Conservation (phyloP, 2,113 vertebrate species). For the Tapirus terrestris region DNA sequence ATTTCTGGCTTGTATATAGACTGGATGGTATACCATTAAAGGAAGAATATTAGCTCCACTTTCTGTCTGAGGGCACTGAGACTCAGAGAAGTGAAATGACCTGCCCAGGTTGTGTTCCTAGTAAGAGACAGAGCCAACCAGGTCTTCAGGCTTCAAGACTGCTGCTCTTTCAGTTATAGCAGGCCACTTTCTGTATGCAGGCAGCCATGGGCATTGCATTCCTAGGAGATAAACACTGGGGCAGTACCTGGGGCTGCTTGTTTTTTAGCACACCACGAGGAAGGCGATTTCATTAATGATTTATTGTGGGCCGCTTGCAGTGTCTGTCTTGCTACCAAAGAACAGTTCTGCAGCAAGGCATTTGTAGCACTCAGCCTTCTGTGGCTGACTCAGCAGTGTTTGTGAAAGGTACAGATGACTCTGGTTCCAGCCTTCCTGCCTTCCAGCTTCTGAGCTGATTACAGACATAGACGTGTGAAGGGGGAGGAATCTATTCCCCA, state of each 20-base stretch:
- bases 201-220: rapidly evolving
- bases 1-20: neutral
- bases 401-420: neutral
- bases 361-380: rapidly evolving
- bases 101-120: neutral
- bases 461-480: neutral
- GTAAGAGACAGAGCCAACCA: neutral
- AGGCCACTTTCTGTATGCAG: neutral
- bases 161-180: neutral
- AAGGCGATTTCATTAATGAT: neutral
- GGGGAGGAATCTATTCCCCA: neutral
- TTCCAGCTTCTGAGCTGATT: conserved; percentile 17
- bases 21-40: neutral
- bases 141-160: neutral
- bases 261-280: neutral
- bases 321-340: neutral
- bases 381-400: neutral
- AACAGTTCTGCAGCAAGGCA: neutral
- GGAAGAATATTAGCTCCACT: neutral
- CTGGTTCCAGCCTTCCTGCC: neutral
- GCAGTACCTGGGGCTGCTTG: neutral
- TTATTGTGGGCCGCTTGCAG: neutral
- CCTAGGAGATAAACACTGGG: neutral
- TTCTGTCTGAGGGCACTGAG: neutral
- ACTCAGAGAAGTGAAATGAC: neutral